These are phyloP conservation scores for Microctonus hyperodae DNA, from an alignment of 2,888 invertebrate species.

Conservation along the genomic window DNA sequence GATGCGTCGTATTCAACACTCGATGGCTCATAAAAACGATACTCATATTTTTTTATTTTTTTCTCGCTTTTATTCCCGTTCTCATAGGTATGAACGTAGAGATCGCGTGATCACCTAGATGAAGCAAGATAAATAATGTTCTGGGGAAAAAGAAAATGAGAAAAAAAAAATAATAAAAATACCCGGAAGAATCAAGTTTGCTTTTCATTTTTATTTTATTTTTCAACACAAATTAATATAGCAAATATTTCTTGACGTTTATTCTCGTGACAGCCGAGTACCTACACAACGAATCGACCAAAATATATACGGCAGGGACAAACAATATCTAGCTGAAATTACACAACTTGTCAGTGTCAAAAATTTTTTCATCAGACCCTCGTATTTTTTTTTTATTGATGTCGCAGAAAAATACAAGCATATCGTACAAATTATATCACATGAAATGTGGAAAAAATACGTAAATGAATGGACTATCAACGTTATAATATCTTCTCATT, in stretches of 20 bases:
- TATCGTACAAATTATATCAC: background rate
- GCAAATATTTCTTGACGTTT: background rate
- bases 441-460: no score
- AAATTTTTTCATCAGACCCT: slow-evolving; percentile 18
- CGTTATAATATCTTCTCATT: no score
- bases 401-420: background rate
- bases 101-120: background rate
- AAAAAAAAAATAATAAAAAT: background rate
- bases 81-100: background rate
- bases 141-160: background rate
- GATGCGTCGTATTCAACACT: slow-evolving; percentile 6
- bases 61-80: background rate
- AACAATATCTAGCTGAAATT: slow-evolving; percentile 14
- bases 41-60: slow-evolving; percentile 2
- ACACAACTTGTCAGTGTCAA: slow-evolving; percentile 18
- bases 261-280: background rate
- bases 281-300: background rate
- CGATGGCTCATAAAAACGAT: slow-evolving; percentile 7
- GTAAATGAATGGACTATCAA: no score
- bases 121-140: background rate
- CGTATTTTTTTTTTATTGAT: slow-evolving; percentile 1
- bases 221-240: background rate
- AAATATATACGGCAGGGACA: background rate
- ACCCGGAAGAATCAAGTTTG: background rate
- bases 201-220: background rate